These are phyloP conservation scores for Odobenus rosmarus DNA, from an alignment of 2,113 vertebrate genomes.

Conservation along the genomic window DNA sequence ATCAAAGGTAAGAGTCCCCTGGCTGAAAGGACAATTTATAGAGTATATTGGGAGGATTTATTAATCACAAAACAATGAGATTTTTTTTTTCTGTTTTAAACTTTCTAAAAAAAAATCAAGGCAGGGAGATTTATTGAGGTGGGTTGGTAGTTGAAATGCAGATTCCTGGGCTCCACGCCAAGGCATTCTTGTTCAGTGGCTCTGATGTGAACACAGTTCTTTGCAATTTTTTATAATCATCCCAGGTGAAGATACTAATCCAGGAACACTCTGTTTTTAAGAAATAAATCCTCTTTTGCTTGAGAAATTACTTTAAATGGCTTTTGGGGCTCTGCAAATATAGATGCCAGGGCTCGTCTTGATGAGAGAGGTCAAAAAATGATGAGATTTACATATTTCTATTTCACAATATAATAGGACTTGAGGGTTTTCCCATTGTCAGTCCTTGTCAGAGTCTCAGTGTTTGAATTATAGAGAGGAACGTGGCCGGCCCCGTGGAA, in stretches of 20 bases:
- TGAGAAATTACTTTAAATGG: conserved; percentile 11
- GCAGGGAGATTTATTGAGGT: not conserved
- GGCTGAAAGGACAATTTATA: not conserved
- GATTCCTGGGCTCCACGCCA: not conserved
- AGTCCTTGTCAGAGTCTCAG: not conserved
- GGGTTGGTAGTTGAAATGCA: not conserved
- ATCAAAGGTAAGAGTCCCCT: not conserved
- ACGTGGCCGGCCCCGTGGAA: not conserved
- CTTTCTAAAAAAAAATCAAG: not conserved
- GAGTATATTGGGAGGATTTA: not conserved
- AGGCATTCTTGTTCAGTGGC: not conserved
- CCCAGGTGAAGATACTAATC: not conserved
- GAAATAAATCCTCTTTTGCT: conserved; percentile 15
- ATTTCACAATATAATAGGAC: not conserved
- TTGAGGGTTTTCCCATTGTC: not conserved
- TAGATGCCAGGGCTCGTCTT: not conserved
- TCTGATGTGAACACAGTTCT: not conserved
- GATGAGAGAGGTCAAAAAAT: not conserved
- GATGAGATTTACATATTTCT: not conserved
- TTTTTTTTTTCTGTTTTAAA: conserved; percentile 27
- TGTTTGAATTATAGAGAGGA: not conserved
- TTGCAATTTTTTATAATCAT: conserved; percentile 9
- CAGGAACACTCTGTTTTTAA: not conserved
- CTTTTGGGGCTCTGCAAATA: not conserved
- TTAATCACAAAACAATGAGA: not conserved